These are phyloP conservation scores for Peromyscus attwateri DNA, from an alignment of 2,797 vertebrate genomes.

Conservation along the genomic window DNA sequence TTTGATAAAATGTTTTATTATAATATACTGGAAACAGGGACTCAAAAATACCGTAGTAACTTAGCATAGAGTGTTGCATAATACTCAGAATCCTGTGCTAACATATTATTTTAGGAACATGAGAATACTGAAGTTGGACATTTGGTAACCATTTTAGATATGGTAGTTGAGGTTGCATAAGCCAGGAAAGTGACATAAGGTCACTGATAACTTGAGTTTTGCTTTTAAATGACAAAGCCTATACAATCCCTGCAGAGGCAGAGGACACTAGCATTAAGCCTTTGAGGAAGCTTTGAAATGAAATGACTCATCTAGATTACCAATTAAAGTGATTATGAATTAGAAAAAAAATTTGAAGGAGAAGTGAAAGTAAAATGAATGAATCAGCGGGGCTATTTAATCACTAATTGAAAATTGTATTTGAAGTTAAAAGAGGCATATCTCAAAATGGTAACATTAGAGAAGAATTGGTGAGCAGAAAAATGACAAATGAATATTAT, in stretches of 20 bases:
- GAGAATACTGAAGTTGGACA: not conserved
- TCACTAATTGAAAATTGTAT: constrained; percentile 56
- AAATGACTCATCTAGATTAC: constrained; percentile 61
- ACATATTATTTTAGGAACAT: not conserved
- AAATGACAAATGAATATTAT: not conserved
- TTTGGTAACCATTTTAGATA: constrained; percentile 32
- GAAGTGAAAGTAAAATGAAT: constrained; percentile 47
- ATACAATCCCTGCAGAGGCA: not conserved
- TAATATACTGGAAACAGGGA: constrained; percentile 11
- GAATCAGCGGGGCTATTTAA: constrained; percentile 21
- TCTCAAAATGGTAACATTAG: not conserved
- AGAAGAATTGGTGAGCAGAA: not conserved
- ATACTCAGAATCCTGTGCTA: not conserved
- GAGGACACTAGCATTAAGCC: constrained; percentile 11
- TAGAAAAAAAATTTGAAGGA: constrained; percentile 18
- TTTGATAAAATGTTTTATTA: constrained; percentile 60
- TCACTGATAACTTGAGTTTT: constrained; percentile 31
- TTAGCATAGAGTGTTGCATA: not conserved
- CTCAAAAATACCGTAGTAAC: constrained; percentile 40
- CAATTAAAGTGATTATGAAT: constrained; percentile 59
- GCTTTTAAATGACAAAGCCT: constrained; percentile 16
- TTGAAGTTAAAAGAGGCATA: constrained; percentile 56
- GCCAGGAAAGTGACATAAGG: not conserved
- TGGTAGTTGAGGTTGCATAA: constrained; percentile 29
- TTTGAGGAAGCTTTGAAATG: not conserved